Conservation (phyloP, 1,140 invertebrate species). For the Euglossa dilemma region DNA sequence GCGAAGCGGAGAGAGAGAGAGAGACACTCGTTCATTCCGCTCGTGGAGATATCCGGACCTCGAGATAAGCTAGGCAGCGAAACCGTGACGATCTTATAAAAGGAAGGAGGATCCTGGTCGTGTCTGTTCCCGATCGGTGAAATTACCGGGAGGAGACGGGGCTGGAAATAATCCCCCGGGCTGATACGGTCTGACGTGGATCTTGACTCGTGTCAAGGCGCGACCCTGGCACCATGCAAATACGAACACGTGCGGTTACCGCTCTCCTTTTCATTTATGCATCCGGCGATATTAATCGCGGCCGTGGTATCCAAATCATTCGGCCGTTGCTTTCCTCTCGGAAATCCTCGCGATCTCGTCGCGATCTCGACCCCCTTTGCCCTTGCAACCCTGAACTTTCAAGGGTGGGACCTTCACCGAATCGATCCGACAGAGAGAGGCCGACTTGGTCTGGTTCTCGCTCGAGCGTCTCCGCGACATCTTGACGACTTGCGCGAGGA, state of each 20-base stretch:
- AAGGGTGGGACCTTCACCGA: constrained; percentile 23
- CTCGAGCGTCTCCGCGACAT: neutral
- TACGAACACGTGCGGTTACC: constrained; percentile 15
- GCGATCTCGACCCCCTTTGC: neutral
- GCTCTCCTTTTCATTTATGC: neutral
- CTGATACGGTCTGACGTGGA: constrained; percentile 27
- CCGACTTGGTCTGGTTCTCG: neutral
- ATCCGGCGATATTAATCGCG: constrained; percentile 18
- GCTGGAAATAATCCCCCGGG: constrained; percentile 50
- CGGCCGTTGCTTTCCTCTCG: neutral
- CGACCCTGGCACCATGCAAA: constrained; percentile 64
- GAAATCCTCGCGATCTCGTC: constrained; percentile 1
- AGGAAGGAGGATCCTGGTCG: neutral
- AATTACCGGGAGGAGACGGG: neutral
- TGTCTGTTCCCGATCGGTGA: constrained; percentile 33
- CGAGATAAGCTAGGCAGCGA: no score
- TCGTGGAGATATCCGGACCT: neutral
- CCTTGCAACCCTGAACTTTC: constrained; percentile 18
- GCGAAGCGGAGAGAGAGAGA: no score
- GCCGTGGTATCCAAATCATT: neutral
- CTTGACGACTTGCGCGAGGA: no score
- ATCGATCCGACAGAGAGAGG: constrained; percentile 26
- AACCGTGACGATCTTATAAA: neutral
- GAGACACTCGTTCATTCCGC: neutral
- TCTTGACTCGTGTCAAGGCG: constrained; percentile 63